Base-by-base conservation (phyloP, 2,797 vertebrate genomes). In the Gobio occitaniae region DNA sequence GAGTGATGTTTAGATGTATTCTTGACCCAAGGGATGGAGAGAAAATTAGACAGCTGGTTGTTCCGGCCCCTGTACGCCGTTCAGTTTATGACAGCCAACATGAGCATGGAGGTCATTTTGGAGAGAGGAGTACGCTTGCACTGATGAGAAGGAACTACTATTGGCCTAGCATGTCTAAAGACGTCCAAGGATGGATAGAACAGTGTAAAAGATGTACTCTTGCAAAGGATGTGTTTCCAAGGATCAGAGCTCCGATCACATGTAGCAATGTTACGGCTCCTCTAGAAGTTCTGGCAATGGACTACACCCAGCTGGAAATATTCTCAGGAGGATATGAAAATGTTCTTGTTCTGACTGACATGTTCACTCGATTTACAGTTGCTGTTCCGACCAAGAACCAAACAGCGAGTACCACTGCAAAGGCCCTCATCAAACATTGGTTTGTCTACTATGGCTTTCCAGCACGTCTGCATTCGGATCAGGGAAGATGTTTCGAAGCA, bases 121-220 rank as follows among this genome's bases (percentile, higher is more conserved):
- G 68, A 29, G 52, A 82, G 4, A 78, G 38, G 32, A 68, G 84
- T 15, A 90, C 74, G 0, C 9, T 85, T 7, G 78, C 36, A 15
- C 17, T 36, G 0, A 79, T 89, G 66, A 59, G 70, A 5, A 7
- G 19, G 1, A 52, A 36, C 47, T 89, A 87, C 17, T 87, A 87
- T 21, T 87, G 85, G 83, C 52, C 78, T 0, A 50, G 32, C 3
- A 84, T 88, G 83, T 12, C 9, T 21, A 78, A 19, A 10, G 86
- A 88, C 41, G 59, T 87, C 0, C 70, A 82, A 13, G 11, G 0
- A 1, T 90, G 87, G 86, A 48, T 88, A 4, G 41, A 36, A 10
- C 15, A 88, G 13, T 90, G 87, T 36, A 90, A 86, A 17, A 15
- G 72, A 2, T 88, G 86, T 70, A 16, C 78, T 0, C 66, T 87